Base-by-base conservation (phyloP, 2,797 vertebrate species). In the Sebastes diploproa region DNA sequence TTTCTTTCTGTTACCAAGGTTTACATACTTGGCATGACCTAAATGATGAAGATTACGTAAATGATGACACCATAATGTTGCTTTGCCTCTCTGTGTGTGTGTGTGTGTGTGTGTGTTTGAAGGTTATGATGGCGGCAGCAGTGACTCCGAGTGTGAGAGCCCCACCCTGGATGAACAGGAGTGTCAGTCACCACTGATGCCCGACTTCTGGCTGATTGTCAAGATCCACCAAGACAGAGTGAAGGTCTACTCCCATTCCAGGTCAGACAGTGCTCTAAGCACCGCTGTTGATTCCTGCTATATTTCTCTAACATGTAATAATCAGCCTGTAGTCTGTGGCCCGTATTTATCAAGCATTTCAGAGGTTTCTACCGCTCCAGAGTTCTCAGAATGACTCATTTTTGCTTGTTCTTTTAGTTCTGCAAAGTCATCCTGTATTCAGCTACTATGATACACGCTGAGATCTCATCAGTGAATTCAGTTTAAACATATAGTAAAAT, bases 111-210 rank as follows among this genome's bases (percentile, higher is more conserved):
- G 4, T 36, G 36, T 36, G 36, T 38, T 34, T 62, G 27, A 62
- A 99, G 98, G 98, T 82, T 99, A 99, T 0, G 98, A 99, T 27
- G 98, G 97, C 0, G 98, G 97, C 78, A 98, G 97, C 95, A 98
- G 98, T 71, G 98, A 98, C 87, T 99, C 98, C 0, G 98, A 99
- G 83, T 98, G 97, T 8, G 98, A 99, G 71, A 97, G 97, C 78
- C 96, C 97, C 0, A 92, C 90, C 4, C 94, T 96, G 84, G 97
- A 96, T 0, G 97, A 97, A 36, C 96, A 96, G 70, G 98, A 98
- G 30, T 86, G 93, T 32, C 96, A 94, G 80, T 91, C 91, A 36
- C 94, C 96, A 2, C 96, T 97, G 36, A 96, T 99, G 96, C 97
- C 98, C 0, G 96, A 98, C 85, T 99, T 99, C 94, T 99, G 98